phyloP scores from a whole-genome alignment of 1,140 invertebrate species.

The Yoshiicerus persimilis region DNA sequence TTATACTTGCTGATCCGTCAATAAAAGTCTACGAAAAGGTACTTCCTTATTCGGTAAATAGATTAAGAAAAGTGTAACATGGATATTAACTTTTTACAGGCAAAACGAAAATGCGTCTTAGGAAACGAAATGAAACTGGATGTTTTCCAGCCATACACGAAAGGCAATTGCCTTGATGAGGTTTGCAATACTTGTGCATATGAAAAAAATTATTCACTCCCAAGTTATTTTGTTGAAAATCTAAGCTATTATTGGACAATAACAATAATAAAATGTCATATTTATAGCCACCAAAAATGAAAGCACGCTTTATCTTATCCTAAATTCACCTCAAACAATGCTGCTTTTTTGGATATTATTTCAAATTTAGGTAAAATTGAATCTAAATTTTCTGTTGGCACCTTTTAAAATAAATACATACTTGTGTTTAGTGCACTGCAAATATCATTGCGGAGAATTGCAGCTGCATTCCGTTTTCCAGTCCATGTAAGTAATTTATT shows the following conservation, averaged over 20 bases:
- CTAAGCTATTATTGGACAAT: no score
- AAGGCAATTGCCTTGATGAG: not conserved
- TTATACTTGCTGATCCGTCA: not conserved
- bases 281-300: no score
- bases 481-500: constrained; percentile 31
- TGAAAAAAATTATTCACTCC: not conserved
- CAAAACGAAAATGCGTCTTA: constrained; percentile 29
- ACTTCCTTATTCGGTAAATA: not conserved
- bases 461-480: constrained; percentile 28
- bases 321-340: no score
- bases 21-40: not conserved
- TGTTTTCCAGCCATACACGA: constrained; percentile 29
- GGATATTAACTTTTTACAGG: not conserved
- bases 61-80: not conserved
- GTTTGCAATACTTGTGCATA: not conserved
- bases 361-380: no score
- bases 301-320: no score
- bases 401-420: no score
- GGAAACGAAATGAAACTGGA: not conserved
- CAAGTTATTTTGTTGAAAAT: no score
- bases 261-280: no score
- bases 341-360: no score
- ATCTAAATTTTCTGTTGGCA: no score
- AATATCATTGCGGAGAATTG: constrained; percentile 24
- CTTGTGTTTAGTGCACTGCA: constrained; percentile 4